phyloP scores from a whole-genome alignment of 2,888 invertebrate genomes.

The Cephus sareptanus region DNA sequence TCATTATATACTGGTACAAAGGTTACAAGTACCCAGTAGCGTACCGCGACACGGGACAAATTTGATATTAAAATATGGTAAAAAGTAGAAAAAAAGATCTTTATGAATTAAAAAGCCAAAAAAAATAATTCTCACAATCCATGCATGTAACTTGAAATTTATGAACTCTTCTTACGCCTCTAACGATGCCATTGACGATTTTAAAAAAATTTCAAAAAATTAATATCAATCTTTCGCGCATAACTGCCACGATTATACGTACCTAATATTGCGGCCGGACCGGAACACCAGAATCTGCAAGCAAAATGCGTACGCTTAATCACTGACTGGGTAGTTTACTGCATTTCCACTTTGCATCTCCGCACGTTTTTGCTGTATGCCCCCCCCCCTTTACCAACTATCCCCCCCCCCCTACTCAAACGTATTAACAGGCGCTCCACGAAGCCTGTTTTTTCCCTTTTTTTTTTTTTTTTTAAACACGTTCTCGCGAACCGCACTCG shows the following conservation, averaged over 20 bases:
- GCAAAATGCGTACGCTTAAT: not conserved
- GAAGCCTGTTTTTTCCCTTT: not conserved
- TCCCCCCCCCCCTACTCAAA: no score
- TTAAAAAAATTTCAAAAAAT: not conserved
- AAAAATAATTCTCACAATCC: not conserved
- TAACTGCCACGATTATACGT: not conserved
- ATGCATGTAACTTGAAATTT: not conserved
- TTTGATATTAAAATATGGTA: no score
- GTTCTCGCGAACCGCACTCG: not conserved
- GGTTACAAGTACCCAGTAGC: not conserved
- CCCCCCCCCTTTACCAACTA: not conserved
- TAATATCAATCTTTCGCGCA: not conserved
- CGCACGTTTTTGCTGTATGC: not conserved
- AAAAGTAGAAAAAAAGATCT: not conserved
- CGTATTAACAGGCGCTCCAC: not conserved
- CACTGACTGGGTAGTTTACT: not conserved
- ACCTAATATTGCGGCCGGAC: not conserved
- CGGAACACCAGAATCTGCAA: not conserved
- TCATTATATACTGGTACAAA: not conserved
- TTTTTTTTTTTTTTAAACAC: not conserved
- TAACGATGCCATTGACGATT: not conserved
- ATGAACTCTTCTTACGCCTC: not conserved
- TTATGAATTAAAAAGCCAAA: not conserved
- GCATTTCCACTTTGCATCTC: not conserved
- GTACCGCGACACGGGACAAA: no score